Evolutionary conservation across 2,113 vertebrate species (phyloP), one percentile per base, ranked within the genome.

Genomic region (Microcebus griseorufus): DNA sequence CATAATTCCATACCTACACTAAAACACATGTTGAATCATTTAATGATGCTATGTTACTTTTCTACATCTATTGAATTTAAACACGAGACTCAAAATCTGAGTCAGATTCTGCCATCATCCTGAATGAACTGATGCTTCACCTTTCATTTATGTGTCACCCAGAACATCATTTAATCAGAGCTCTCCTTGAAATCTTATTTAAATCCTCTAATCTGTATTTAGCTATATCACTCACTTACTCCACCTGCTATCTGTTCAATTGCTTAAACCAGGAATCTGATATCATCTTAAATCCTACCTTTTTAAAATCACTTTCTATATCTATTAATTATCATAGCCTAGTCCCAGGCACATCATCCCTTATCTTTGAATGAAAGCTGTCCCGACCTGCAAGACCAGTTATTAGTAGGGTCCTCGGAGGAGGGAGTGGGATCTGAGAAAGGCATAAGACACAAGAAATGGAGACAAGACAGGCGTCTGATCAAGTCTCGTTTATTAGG

Each of bases 221-320:
- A 67, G 6, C 9, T 84, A 2, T 83, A 29, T 78, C 32, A n/a
- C 0, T 3, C 14, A 0, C 0, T 2, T 11, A 0, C 9, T 25
- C 13, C 16, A 73, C 25, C 20, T 53, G 0, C 22, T 18, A 27
- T 90, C 58, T 42, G n/a, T 6, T 22, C 6, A 76, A 29, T 6
- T 85, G 12, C 8, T 73, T 75, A 60, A 86, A 42, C 7, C 4
- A 29, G 9, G 3, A 72, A 79, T 65, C 9, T 0, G 2, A 5
- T 39, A 72, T 25, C 20, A 18, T 64, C 64, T 11, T 23, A 62
- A 29, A 29, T 17, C 3, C 16, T 79, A 22, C 20, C 22, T 60
- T 80, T 76, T 53, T n/a, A 6, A 55, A 55, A 81, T 51, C 20
- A n/a, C 9, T 16, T 37, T 85, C 18, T 2, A 23, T 29, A 53